A percentile compares a stretch with the other conserved stretches of the same genome.
Conservation (phyloP, 2,797 vertebrate genomes). For the Spheniscus humboldti region DNA sequence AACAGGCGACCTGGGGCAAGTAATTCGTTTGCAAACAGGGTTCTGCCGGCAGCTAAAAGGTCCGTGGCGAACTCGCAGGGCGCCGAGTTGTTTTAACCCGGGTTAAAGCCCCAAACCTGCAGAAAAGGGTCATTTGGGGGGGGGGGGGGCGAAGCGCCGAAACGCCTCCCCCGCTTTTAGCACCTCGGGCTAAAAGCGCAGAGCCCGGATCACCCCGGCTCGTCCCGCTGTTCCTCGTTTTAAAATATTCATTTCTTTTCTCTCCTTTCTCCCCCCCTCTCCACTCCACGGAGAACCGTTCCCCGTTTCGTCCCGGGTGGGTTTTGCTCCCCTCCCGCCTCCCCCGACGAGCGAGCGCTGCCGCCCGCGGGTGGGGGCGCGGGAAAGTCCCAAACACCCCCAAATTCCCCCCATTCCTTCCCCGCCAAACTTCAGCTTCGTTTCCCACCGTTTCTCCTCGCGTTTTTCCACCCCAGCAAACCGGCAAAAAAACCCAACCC, state of each 20-base stretch:
- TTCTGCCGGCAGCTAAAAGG: neutral
- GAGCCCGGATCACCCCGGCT: neutral
- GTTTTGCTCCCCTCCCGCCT: neutral
- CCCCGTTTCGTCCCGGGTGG: neutral
- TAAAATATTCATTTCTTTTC: neutral
- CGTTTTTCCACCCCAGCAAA: neutral
- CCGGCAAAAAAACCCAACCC: neutral
- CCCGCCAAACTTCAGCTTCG: neutral
- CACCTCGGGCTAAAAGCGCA: neutral
- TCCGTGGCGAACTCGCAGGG: neutral
- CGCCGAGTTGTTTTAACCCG: neutral
- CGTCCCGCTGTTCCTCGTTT: neutral
- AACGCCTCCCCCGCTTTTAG: neutral
- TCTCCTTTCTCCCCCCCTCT: no score
- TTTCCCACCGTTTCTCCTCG: neutral
- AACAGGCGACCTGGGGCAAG: neutral
- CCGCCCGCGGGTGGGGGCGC: neutral
- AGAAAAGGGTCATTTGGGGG: rapidly evolving
- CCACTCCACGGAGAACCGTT: no score
- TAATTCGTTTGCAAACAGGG: neutral
- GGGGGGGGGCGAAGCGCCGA: rapidly evolving
- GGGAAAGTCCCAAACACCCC: neutral
- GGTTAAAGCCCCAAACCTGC: neutral
- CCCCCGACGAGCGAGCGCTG: neutral
- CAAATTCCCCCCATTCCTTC: neutral